Base-by-base conservation (phyloP, 2,113 vertebrate species). In the Columbina picui region DNA sequence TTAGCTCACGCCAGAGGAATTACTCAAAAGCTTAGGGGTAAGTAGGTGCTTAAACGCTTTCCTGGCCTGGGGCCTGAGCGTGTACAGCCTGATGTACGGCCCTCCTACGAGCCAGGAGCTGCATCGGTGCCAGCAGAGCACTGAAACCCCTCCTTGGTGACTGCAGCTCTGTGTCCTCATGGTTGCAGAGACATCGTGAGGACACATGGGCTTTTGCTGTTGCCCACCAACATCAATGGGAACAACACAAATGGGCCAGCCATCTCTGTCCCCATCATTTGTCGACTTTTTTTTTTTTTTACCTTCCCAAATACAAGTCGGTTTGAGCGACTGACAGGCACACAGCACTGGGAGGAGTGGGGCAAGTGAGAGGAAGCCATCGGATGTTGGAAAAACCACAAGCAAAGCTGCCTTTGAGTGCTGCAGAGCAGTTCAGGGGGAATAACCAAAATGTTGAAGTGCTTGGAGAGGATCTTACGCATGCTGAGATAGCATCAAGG, bases 11-110 rank as follows among this genome's bases (percentile, higher is more conserved):
- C 75, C 59, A 27, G 53, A 69, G 78, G 67, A 85, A 91, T 80
- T 87, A 78, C 74, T 91, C 74, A 27, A 76, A 76, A 88, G 53
- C 75, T 93, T 50, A 74, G 60, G 59, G 41, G 59, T 74, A 87
- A 94, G 83, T 68, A 78, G 76, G 64, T 90, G 83, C 63, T 89
- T n/a, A 81, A 88, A 93, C 21, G 39, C 27, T 80, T 73, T 79
- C 34, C 61, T 92, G 92, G 75, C 56, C 17, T 0, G 0, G 59
- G 67, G 61, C 70, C 81, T 1, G 0, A 30, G 43, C 1, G 26
- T 3, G 3, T 20, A 16, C 53, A 76, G 61, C 32, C 69, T 59
- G 45, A 65, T 15, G 27, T 6, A 30, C 1, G 1, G 55, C 63
- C 38, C n/a, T 84, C 41, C 39, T 29, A 18, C 0, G 3, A 64